Evolutionary conservation across 2,113 vertebrate species (phyloP), one percentile per base, ranked within the genome.

Genomic region (Melospiza melodia): DNA sequence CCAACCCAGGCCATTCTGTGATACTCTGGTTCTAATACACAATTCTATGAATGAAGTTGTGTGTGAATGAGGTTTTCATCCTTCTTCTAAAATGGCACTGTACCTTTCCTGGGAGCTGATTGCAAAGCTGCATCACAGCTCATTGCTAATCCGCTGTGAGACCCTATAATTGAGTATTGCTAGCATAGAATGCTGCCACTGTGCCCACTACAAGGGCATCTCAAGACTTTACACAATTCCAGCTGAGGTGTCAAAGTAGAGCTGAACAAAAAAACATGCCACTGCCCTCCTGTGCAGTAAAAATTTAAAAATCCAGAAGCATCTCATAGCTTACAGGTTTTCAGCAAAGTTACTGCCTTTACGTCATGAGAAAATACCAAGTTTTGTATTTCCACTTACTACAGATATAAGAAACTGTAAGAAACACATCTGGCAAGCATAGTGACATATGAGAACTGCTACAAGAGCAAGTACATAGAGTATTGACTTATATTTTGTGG

Each of bases 261-360:
- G 54, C 4, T 2, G 3, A 51, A 25, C 9, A 33, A n/a, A 6
- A 65, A 80, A 91, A 44, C 0, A 0, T n/a, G 41, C 25, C 22
- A 19, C 30, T 71, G 16, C 25, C 13, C 55, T 84, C 22, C 41
- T 71, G 41, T 13, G 25, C 24, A 66, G 41, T 11, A 46, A 84
- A 79, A 41, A 58, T 8, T 3, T 1, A 30, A 63, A 71, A 69
- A 59, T 49, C 18, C 51, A 44, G 19, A 71, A 79, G 22, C 16
- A 57, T 55, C 19, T 71, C 35, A 35, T 61, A 79, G 6, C 12
- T 61, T 61, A 46, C 21, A 61, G 28, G 7, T n/a, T 87, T 58
- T 49, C 33, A 66, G 41, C 16, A 66, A 54, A 68, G 11, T 41
- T 55, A 67, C 16, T 69, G 24, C 21, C 57, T 90, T 83, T 90